Evolutionary conservation across 2,888 invertebrate genomes (phyloP), one percentile per base, ranked within the genome.

Genomic region (Drosophila neotestacea): DNA sequence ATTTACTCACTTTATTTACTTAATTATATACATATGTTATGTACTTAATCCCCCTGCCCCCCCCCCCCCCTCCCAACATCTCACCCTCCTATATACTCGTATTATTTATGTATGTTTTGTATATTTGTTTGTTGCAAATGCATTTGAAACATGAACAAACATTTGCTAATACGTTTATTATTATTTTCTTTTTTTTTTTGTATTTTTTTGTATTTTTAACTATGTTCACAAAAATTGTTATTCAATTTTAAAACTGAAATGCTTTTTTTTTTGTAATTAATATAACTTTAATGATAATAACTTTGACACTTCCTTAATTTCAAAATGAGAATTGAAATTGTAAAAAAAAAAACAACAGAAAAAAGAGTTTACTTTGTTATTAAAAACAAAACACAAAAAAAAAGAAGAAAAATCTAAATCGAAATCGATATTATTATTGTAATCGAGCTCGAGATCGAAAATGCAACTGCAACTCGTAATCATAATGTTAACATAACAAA

Each of bases 191-290:
- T 46, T 39, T 64, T 55, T 61, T 60, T 51, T 39, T 51, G 13
- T 44, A 22, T 55, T 67, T 54, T 46, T 55, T 34, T 38, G 9
- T 63, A 39, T 16, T 72, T 58, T 63, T 38, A 66, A 59, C 64
- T 52, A 48, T 63, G 77, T 68, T 81, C 73, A 82, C 82, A 78
- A 81, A 78, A 82, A 81, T 56, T 64, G 73, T 81, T 81, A 69
- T 73, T 87, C 85, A 69, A 77, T 77, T 78, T 68, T 72, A 64
- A 77, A 59, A 64, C 50, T 27, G 16, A 67, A 56, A 61, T 46
- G 13, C 11, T 56, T 74, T 70, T 69, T 66, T 61, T 46, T 64
- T 44, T 70, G 52, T 55, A 55, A 55, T 56, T 67, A 58, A 56
- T 73, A 42, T 46, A 58, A 55, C 56, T 44, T 70, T 61, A 30